Evolutionary conservation across 2,113 vertebrate species (phyloP).

Genomic region (Coptodon rendalli): DNA sequence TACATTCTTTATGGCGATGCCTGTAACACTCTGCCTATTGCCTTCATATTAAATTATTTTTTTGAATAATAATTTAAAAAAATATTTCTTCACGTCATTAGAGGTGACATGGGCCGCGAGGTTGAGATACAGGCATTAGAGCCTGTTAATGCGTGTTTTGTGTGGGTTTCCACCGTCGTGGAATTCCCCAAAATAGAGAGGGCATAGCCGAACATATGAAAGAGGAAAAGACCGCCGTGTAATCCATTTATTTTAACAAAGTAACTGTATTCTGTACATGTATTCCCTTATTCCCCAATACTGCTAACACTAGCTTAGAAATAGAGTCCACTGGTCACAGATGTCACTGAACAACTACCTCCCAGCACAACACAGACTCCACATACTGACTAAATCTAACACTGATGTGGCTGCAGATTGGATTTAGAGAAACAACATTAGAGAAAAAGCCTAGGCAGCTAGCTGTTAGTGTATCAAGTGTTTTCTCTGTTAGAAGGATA

Average conservation of each 20-base stretch:
- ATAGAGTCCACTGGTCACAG: not conserved
- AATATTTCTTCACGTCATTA: not conserved
- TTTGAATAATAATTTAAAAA: accelerated
- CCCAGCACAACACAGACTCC: not conserved
- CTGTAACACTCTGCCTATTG: not conserved
- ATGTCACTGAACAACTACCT: not conserved
- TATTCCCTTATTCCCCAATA: not conserved
- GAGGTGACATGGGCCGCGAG: not conserved
- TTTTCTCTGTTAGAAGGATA: not conserved
- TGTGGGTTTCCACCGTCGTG: not conserved
- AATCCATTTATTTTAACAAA: not conserved
- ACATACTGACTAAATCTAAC: not conserved
- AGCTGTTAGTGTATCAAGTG: not conserved
- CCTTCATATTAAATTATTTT: not conserved
- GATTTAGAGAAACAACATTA: not conserved
- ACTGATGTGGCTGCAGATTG: not conserved
- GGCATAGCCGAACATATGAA: not conserved
- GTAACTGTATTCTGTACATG: not conserved
- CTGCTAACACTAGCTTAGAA: not conserved
- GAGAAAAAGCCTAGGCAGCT: not conserved
- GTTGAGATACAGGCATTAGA: not conserved
- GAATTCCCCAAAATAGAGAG: not conserved
- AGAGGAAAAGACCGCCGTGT: not conserved
- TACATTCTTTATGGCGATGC: not conserved
- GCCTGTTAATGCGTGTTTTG: not conserved